Base-by-base conservation (phyloP, 2,113 vertebrate species). In the Poecilia latipinna region DNA sequence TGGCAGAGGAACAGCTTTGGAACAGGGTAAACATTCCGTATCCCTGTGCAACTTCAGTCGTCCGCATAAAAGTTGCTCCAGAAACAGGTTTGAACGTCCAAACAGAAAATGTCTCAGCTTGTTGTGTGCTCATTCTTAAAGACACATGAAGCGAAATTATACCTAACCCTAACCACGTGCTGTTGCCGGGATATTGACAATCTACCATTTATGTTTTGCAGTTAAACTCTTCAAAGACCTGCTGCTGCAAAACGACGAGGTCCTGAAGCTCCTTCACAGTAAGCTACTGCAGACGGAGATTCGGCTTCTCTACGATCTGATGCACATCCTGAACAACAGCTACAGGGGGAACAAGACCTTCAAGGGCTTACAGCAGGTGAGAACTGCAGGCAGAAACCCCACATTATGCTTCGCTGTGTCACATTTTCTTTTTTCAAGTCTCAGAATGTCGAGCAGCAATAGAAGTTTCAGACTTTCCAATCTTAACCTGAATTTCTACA, bases 331-430 rank as follows among this genome's bases (percentile, higher is more conserved):
- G 0, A 86, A 90, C 26, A 93, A 95, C 87, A 88, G 87, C 70
- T 79, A 51, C 28, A 87, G 87, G 28, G 86, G 86, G 42, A 93
- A 93, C 89, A 94, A 88, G 83, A 91, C 94, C 0, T 93, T 90
- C 67, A 88, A 89, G 26, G 89, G 71, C 0, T 24, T 95, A 26
- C 89, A 95, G 66, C 94, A 94, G 94, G 95, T 95, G 12, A 86
- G 75, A 1, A 35, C 44, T 8, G 31, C 7, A 28, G 22, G 3
- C 29, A 12, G 13, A 17, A 6, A 48, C 44, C 44, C 15, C 44
- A 48, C 17, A 1, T 19, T 48, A 19, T 48, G 39, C 39, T 15
- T 42, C 13, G 15, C 0, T 15, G 44, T 48, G 44, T 48, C 44
- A 48, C 44, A 48, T 5, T 48, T 15, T 48, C 37, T 29, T n/a